Evolutionary conservation across 2,113 vertebrate genomes (phyloP).

Genomic region (Notarius quadriscutis): DNA sequence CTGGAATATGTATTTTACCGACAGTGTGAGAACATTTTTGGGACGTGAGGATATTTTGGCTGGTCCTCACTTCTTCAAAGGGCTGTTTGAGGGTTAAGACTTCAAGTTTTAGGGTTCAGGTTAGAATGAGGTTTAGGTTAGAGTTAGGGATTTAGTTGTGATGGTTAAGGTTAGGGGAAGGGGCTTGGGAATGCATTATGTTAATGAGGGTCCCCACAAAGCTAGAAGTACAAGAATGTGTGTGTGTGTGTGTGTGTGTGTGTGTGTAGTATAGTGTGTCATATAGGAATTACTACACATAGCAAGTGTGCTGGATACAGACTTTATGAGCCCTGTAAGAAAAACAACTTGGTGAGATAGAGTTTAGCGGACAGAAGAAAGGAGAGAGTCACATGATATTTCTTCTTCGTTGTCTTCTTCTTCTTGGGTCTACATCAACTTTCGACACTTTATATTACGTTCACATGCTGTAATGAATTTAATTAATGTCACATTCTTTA

Average conservation of each 20-base stretch:
- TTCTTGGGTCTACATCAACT: neutral
- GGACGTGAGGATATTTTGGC: no score
- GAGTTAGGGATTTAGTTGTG: no score
- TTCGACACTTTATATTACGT: neutral
- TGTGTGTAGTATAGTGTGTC: constrained; percentile 3
- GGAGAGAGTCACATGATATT: neutral
- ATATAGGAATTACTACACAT: neutral
- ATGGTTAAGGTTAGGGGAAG: no score
- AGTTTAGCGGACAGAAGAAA: neutral
- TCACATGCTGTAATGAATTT: neutral
- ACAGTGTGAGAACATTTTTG: no score
- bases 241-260: neutral
- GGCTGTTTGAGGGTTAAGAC: no score
- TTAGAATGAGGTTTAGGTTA: no score
- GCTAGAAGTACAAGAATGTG: no score
- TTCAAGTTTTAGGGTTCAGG: no score
- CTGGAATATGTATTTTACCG: no score
- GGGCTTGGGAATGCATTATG: no score
- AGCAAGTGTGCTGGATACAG: constrained; percentile 21
- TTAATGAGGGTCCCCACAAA: no score
- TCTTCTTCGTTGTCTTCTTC: neutral
- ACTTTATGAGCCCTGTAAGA: neutral
- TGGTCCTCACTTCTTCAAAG: no score
- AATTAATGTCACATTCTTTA: neutral
- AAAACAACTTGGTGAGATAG: neutral